phyloP scores from a whole-genome alignment of 2,113 vertebrate genomes.

The Rhynchomys soricoides region DNA sequence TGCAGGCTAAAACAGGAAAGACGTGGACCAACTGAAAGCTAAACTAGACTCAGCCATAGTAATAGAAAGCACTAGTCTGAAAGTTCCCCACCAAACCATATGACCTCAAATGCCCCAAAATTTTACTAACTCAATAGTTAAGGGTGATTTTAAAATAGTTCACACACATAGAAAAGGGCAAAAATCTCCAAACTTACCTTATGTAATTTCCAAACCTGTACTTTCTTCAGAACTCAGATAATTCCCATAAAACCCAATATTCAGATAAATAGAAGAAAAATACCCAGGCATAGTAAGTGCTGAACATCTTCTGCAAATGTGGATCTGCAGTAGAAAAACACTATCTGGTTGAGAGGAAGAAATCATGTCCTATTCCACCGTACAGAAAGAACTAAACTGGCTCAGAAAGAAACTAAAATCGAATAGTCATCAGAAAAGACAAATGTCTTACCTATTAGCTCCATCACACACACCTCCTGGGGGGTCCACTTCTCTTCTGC shows the following conservation, averaged over 20 bases:
- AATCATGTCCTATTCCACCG: background rate
- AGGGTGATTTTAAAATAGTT: slow-evolving; percentile 25
- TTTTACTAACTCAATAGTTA: background rate
- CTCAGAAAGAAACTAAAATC: slow-evolving; percentile 20
- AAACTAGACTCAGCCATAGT: background rate
- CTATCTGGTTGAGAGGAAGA: background rate
- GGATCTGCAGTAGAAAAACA: background rate
- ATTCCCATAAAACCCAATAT: slow-evolving; percentile 35
- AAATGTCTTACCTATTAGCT: slow-evolving; percentile 69
- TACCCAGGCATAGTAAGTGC: background rate
- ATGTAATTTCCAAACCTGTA: background rate
- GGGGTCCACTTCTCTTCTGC: background rate
- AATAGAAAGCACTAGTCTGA: background rate
- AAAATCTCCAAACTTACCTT: slow-evolving; percentile 31
- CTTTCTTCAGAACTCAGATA: slow-evolving; percentile 56
- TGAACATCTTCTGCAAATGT: slow-evolving; percentile 23
- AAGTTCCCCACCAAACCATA: background rate
- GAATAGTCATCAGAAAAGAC: slow-evolving; percentile 35
- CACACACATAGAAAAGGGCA: background rate
- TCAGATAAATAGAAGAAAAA: slow-evolving; percentile 7
- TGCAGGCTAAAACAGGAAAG: background rate
- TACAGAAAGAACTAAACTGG: background rate
- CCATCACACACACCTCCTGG: background rate
- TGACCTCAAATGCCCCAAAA: background rate
- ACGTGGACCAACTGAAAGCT: background rate